Base-by-base conservation (phyloP, 1,140 invertebrate genomes). In the Temnothorax nylanderi region DNA sequence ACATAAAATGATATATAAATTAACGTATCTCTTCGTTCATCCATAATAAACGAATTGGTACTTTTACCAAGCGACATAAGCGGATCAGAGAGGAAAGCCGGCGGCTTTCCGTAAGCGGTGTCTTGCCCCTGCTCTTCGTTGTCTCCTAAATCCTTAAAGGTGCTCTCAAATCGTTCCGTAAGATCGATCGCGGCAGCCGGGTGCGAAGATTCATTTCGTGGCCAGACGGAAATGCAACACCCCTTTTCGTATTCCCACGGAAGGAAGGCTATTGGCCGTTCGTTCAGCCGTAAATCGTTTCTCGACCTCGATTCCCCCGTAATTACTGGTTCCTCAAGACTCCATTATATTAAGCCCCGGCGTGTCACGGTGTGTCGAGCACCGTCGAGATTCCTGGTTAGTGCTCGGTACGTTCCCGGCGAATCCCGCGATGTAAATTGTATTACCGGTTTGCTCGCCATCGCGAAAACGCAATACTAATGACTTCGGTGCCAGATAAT, bases 271-370 rank as follows among this genome's bases (percentile, higher is more conserved):
- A 72, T 76, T 86, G 71, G 51, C 58, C 67, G 88, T 71, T 86
- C 85, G 78, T 64, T 88, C 76, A 80, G 77, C 69, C 89, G 85
- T 90, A 87, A 90, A 90, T 89, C 88, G 85, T 90, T 90, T 74
- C 89, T 87, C 87, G 74, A 87, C 87, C 85, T 82, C 85, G 72
- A 89, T 90, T 90, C 72, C 87, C 74, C n/a, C 62, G 85, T 87
- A 89, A 90, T 90, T 90, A 89, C 88, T 85, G 67, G 84, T 87
- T 89, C 82, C 87, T 89, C 75, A 69, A 74, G 78, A 60, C 74
- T 78, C 85, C 85, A 90, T 90, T 87, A 89, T 89, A 89, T 89
- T 87, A 89, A 89, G 71, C 69, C 71, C 86, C 32, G 47, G 60
- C 78, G 86, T 76, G 87, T 89, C 85, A 89, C 85, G 78, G 78